phyloP scores from a whole-genome alignment of 2,888 invertebrate species.

The Eustalomyia histrio region DNA sequence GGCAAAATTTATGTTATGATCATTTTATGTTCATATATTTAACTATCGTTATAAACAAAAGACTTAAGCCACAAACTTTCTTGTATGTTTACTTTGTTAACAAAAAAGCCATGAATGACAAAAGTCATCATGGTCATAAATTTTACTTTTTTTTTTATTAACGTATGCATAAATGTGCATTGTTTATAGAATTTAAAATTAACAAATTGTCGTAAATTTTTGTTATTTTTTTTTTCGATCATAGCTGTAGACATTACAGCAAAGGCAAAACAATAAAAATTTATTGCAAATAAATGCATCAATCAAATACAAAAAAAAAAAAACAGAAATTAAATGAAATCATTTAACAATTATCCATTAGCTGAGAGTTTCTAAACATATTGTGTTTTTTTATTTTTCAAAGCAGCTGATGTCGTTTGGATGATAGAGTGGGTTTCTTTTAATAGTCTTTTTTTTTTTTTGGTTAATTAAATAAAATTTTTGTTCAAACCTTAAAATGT shows the following conservation, averaged over 20 bases:
- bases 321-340: constrained; percentile 13
- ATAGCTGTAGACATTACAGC: background rate
- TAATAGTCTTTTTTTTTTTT: background rate
- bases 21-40: background rate
- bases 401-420: constrained; percentile 3
- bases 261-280: constrained; percentile 6
- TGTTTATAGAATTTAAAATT: constrained; percentile 28
- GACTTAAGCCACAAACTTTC: constrained; percentile 44
- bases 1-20: background rate
- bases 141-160: constrained; percentile 22
- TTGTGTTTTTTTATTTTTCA: constrained; percentile 1
- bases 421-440: background rate
- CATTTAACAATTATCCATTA: constrained; percentile 28
- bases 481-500: background rate
- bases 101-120: background rate
- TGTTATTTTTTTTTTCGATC: background rate
- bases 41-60: constrained; percentile 21
- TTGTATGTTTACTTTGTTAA: background rate
- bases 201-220: constrained; percentile 54
- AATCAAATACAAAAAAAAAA: constrained; percentile 7
- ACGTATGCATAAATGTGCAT: background rate
- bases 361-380: background rate
- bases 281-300: constrained; percentile 10
- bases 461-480: too few relatives aligned
- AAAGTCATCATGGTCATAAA: constrained; percentile 40